These are phyloP conservation scores for Lordiphosa stackelbergi DNA, from an alignment of 1,140 invertebrate species.

Conservation along the genomic window DNA sequence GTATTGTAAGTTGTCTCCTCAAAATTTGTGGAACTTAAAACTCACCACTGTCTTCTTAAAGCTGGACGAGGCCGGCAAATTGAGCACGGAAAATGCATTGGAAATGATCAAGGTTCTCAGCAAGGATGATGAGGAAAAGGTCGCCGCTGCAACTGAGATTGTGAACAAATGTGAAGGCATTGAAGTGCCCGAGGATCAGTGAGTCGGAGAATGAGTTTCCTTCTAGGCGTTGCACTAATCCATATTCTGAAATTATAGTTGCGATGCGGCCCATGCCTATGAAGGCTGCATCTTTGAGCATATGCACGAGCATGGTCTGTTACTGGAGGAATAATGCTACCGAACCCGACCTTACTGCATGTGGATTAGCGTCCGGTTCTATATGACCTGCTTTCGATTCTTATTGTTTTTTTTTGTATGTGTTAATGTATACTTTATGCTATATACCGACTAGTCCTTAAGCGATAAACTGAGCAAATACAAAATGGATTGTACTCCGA, in stretches of 20 bases:
- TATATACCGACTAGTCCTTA: constrained; percentile 15
- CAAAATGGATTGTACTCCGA: constrained; percentile 40
- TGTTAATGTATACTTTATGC: constrained; percentile 7
- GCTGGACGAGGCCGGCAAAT: constrained; percentile 60
- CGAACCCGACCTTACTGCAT: neutral
- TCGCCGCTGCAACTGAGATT: constrained; percentile 38
- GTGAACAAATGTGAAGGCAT: constrained; percentile 46
- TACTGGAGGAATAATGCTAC: constrained; percentile 31
- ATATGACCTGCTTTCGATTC: neutral
- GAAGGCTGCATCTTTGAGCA: constrained; percentile 48
- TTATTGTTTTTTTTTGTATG: constrained; percentile 4
- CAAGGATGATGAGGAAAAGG: constrained; percentile 45
- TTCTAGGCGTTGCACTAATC: too few relatives aligned
- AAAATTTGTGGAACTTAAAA: neutral
- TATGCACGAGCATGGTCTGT: constrained; percentile 48
- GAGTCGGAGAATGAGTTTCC: constrained; percentile 13
- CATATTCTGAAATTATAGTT: constrained; percentile 15
- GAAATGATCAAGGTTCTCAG: constrained; percentile 38
- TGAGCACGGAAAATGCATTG: constrained; percentile 47
- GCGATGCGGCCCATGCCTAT: constrained; percentile 47
- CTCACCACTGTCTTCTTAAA: constrained; percentile 5
- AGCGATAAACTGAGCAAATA: constrained; percentile 13
- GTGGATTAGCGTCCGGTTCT: constrained; percentile 24
- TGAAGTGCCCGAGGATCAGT: constrained; percentile 61
- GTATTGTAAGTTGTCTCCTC: constrained; percentile 43